Evolutionary conservation across 2,797 vertebrate species (phyloP).

Genomic region (Sebastes goodei): DNA sequence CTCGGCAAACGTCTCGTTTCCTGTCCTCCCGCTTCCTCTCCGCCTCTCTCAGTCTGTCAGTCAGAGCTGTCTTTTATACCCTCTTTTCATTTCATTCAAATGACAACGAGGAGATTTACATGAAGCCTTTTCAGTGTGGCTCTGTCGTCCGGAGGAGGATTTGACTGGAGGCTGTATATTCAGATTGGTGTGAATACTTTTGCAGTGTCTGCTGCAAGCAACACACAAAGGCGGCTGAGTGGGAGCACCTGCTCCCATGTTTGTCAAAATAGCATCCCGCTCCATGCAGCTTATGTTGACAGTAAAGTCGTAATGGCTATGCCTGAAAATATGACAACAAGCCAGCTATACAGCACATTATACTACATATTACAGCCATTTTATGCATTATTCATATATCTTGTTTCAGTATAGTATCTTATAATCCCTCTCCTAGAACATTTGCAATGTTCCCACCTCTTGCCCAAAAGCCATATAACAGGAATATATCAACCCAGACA

Average conservation of each 20-base stretch:
- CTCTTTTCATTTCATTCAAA: constrained; percentile 39
- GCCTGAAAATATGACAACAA: constrained; percentile 24
- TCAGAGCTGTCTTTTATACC: constrained; percentile 44
- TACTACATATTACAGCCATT: neutral
- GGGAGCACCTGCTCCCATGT: constrained; percentile 32
- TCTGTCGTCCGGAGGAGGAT: constrained; percentile 49
- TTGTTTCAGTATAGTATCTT: neutral
- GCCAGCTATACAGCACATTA: neutral
- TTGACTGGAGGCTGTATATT: constrained; percentile 57
- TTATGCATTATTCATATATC: neutral
- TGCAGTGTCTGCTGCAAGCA: neutral
- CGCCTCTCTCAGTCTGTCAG: constrained; percentile 33
- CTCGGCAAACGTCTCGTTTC: constrained; percentile 35
- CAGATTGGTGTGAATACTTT: constrained; percentile 41
- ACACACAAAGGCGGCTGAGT: constrained; percentile 40
- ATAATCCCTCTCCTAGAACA: neutral
- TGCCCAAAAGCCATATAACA: neutral
- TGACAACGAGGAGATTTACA: constrained; percentile 57
- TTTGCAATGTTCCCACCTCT: neutral
- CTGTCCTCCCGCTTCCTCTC: constrained; percentile 27
- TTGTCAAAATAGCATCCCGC: constrained; percentile 53
- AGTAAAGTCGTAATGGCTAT: constrained; percentile 24
- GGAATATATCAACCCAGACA: neutral
- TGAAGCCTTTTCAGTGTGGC: constrained; percentile 38
- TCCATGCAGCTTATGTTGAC: constrained; percentile 30